These are phyloP conservation scores for Laticauda colubrina DNA, from an alignment of 2,113 vertebrate genomes.

Conservation along the genomic window DNA sequence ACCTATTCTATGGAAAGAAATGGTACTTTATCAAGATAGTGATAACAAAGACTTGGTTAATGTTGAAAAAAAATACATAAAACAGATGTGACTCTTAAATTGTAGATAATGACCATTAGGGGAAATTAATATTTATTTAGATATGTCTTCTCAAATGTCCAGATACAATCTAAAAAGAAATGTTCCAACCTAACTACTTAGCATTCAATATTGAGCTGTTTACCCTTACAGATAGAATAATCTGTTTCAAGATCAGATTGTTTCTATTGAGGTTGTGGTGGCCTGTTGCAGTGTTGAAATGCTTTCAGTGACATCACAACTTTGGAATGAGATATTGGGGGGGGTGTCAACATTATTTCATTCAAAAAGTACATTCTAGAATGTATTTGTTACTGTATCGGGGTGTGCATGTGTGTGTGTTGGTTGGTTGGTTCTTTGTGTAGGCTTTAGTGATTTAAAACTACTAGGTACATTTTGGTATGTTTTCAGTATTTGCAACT, in stretches of 20 bases:
- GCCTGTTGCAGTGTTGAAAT: background rate
- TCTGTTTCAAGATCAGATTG: background rate
- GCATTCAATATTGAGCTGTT: background rate
- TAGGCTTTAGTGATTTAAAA: background rate
- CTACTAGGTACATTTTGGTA: background rate
- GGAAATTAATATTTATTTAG: constrained; percentile 15
- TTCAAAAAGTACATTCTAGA: background rate
- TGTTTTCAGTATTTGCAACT: background rate
- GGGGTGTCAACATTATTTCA: background rate
- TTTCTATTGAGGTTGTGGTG: background rate
- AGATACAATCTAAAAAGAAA: background rate
- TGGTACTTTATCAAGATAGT: background rate
- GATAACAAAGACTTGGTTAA: constrained; percentile 26
- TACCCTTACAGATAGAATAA: background rate
- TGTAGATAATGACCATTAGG: constrained; percentile 14
- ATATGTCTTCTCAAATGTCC: background rate
- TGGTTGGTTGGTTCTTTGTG: background rate
- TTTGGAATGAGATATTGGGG: background rate
- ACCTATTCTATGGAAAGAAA: constrained; percentile 29
- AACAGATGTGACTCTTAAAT: constrained; percentile 9
- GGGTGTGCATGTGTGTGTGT: background rate
- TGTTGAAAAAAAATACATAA: constrained; percentile 11
- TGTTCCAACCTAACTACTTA: background rate
- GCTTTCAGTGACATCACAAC: background rate
- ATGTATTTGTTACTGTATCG: background rate